Evolutionary conservation across 2,797 vertebrate species (phyloP).

Genomic region (Meda fulgida): DNA sequence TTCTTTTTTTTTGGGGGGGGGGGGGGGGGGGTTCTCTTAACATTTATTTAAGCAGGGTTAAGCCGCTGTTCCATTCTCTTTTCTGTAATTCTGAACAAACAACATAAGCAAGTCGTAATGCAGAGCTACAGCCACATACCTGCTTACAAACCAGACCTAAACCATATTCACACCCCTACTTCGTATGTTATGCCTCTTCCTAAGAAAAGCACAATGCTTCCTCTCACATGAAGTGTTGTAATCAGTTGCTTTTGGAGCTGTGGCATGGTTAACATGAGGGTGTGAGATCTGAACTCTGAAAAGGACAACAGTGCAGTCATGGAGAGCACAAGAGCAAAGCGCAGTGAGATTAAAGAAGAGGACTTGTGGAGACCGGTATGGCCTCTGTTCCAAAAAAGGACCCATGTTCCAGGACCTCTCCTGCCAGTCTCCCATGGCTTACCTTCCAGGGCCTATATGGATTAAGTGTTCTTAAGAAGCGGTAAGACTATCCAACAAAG

Average conservation of each 20-base stretch:
- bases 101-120: conserved; percentile 29
- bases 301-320: conserved; percentile 35
- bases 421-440: conserved; percentile 64
- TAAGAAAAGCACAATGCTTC: conserved; percentile 29
- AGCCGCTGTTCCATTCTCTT: neutral
- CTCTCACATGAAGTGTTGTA: conserved; percentile 39
- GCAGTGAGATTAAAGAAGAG: neutral
- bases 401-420: conserved; percentile 44
- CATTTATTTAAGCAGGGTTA: neutral
- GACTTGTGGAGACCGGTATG: conserved; percentile 54
- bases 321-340: conserved; percentile 25
- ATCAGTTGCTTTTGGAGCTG: conserved; percentile 30
- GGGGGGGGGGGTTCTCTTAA: neutral
- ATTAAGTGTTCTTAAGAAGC: conserved; percentile 59
- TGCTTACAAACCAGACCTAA: conserved; percentile 40
- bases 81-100: conserved; percentile 41
- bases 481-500: conserved; percentile 63
- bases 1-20: neutral
- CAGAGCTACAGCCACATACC: conserved; percentile 35
- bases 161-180: conserved; percentile 13
- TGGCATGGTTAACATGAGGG: conserved; percentile 49
- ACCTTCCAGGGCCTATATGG: conserved; percentile 49
- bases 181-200: neutral
- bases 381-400: conserved; percentile 46
- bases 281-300: conserved; percentile 45